These are phyloP conservation scores for Triplophysa tibetana DNA, from an alignment of 2,113 vertebrate species.

Conservation along the genomic window DNA sequence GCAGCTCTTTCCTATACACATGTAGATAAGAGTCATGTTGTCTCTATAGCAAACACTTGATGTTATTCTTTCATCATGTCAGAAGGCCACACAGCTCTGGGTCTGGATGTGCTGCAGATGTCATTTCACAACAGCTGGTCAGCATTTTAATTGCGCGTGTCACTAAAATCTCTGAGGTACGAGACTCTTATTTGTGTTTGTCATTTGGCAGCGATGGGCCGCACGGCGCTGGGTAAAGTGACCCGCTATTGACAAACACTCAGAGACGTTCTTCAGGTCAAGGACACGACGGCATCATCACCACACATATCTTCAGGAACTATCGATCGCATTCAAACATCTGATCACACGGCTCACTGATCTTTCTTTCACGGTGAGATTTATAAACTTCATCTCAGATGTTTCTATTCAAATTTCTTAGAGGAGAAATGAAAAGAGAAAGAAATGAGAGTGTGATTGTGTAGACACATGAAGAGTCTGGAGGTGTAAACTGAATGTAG, in stretches of 20 bases:
- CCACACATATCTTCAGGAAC: conserved; percentile 76
- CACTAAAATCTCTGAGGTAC: conserved; percentile 61
- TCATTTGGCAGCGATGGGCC: conserved; percentile 48
- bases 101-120: conserved; percentile 61
- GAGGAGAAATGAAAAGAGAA: too few species aligned
- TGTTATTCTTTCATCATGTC: conserved; percentile 31
- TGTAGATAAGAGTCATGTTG: too few species aligned
- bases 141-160: conserved; percentile 64
- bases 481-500: too few species aligned
- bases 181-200: conserved; percentile 66
- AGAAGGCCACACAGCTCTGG: conserved; percentile 64
- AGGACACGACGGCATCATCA: conserved; percentile 73
- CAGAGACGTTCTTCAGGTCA: conserved; percentile 67
- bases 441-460: too few species aligned
- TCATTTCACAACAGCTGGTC: conserved; percentile 50
- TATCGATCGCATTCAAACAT: conserved; percentile 63
- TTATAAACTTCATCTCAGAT: too few species aligned
- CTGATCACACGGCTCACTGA: too few species aligned
- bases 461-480: too few species aligned
- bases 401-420: too few species aligned
- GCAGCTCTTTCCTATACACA: too few species aligned
- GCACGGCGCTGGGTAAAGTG: conserved; percentile 67
- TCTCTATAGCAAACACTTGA: too few species aligned
- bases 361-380: too few species aligned
- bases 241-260: conserved; percentile 78